Evolutionary conservation across 1,140 invertebrate species (phyloP).

Genomic region (Aculops lycopersici): DNA sequence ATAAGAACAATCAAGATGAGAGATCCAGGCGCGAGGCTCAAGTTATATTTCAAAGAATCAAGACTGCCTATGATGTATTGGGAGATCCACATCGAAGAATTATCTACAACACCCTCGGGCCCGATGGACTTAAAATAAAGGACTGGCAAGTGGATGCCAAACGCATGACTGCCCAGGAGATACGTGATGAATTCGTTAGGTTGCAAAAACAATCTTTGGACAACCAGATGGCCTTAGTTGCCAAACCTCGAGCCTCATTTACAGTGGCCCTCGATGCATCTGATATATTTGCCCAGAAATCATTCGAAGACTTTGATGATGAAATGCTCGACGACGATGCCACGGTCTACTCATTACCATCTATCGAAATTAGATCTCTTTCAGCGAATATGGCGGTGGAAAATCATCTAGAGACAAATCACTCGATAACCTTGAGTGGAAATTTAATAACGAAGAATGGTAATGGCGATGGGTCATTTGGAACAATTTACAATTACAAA

Average conservation of each 20-base stretch:
- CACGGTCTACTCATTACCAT: constrained; percentile 22
- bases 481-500: constrained; percentile 32
- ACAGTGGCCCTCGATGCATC: constrained; percentile 65
- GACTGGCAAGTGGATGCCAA: constrained; percentile 60
- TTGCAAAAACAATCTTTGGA: constrained; percentile 34
- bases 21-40: constrained; percentile 51
- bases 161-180: constrained; percentile 58
- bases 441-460: constrained; percentile 55
- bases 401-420: constrained; percentile 46
- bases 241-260: constrained; percentile 49
- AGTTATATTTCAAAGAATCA: constrained; percentile 56
- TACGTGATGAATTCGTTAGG: constrained; percentile 68
- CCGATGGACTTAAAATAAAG: constrained; percentile 48
- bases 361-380: constrained; percentile 60
- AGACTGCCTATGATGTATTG: constrained; percentile 63
- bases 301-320: constrained; percentile 15
- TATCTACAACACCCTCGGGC: constrained; percentile 42
- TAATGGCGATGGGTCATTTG: constrained; percentile 35
- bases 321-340: constrained; percentile 4
- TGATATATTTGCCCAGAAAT: constrained; percentile 47
- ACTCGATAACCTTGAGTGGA: constrained; percentile 30
- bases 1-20: constrained; percentile 50
- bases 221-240: constrained; percentile 40
- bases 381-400: constrained; percentile 66
- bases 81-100: constrained; percentile 38